These are phyloP conservation scores for Sminthurinus signatus DNA, from an alignment of 1,140 invertebrate species.

Conservation along the genomic window DNA sequence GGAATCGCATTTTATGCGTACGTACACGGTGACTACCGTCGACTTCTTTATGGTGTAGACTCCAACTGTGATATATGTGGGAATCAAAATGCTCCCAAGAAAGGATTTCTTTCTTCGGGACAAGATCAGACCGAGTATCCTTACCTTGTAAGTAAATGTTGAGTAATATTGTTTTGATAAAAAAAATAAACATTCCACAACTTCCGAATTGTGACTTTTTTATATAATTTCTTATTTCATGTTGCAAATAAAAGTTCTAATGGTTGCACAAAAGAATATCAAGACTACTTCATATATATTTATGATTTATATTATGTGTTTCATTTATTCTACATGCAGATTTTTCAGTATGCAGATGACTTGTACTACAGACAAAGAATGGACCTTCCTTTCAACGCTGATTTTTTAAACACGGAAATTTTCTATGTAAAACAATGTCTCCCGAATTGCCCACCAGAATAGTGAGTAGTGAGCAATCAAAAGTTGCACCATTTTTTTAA, in stretches of 20 bases:
- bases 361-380: slow-evolving; percentile 31
- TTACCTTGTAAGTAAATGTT: too few species aligned
- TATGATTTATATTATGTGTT: too few species aligned
- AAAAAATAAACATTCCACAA: too few species aligned
- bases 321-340: too few species aligned
- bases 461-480: too few species aligned
- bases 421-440: slow-evolving; percentile 23
- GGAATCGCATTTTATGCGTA: slow-evolving; percentile 50
- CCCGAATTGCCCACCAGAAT: slow-evolving; percentile 15
- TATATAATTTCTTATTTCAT: too few species aligned
- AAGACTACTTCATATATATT: too few species aligned
- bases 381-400: slow-evolving; percentile 33
- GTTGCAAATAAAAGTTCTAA: too few species aligned
- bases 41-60: slow-evolving; percentile 57
- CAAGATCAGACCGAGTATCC: slow-evolving; percentile 50
- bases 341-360: slow-evolving; percentile 27
- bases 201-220: too few species aligned
- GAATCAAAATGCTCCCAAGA: slow-evolving; percentile 46
- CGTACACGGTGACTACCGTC: slow-evolving; percentile 53
- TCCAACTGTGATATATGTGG: slow-evolving; percentile 64
- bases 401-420: slow-evolving; percentile 20
- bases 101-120: slow-evolving; percentile 42
- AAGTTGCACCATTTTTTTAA: too few species aligned
- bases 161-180: too few species aligned
- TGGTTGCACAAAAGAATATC: too few species aligned